A percentile compares a stretch with the other conserved stretches of the same genome.
These are phyloP conservation scores for Pyrrhosoma nymphula DNA, from an alignment of 2,888 invertebrate species.

Conservation along the genomic window DNA sequence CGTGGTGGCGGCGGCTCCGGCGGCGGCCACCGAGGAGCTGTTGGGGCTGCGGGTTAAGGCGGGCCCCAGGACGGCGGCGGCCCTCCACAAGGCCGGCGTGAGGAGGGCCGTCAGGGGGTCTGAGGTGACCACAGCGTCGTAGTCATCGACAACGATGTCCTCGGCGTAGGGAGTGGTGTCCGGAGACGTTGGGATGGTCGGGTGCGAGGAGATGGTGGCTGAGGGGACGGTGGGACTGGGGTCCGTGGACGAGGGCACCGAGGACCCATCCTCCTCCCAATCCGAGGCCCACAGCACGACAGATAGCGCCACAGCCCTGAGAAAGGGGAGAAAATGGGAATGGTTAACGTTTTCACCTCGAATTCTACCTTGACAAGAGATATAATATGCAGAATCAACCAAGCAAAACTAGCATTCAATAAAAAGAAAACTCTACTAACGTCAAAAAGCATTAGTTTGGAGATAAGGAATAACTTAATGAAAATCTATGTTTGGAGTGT, in stretches of 20 bases:
- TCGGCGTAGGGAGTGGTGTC: not conserved
- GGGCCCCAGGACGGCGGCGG: slow-evolving; percentile 52
- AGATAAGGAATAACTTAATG: no score
- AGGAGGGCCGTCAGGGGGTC: slow-evolving; percentile 55
- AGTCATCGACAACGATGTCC: not conserved
- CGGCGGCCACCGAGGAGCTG: not conserved
- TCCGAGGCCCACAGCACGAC: slow-evolving; percentile 59
- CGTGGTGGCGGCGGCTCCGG: slow-evolving; percentile 1
- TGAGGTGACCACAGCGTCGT: not conserved
- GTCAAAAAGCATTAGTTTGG: no score
- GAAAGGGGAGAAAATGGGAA: not conserved
- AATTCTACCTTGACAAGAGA: no score
- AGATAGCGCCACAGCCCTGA: slow-evolving; percentile 55
- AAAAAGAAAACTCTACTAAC: no score
- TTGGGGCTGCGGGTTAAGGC: not conserved
- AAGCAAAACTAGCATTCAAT: no score
- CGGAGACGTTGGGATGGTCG: not conserved
- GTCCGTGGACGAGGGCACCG: slow-evolving; percentile 9
- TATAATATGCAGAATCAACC: no score
- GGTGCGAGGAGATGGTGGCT: slow-evolving; percentile 36
- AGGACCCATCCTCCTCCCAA: slow-evolving; percentile 43
- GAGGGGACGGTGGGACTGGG: not conserved
- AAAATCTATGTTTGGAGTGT: no score
- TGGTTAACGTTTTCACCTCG: not conserved
- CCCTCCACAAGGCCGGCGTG: slow-evolving; percentile 52